Base-by-base conservation (phyloP, 1,140 invertebrate genomes). In the Brachionus calyciflorus region DNA sequence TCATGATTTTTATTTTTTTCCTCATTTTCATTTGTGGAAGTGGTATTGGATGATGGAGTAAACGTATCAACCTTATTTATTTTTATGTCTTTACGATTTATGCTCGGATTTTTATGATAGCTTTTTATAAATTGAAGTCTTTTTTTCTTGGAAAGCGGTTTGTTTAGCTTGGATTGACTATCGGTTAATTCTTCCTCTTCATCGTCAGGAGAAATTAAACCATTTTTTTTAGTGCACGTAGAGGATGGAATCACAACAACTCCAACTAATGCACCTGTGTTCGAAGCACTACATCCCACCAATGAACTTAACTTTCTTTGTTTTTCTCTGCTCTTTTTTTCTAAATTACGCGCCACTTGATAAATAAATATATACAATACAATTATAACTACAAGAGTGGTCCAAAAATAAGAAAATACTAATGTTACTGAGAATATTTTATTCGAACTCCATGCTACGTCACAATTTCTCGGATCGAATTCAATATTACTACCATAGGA, bases 321-420 rank as follows among this genome's bases (percentile, higher is more conserved):
- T 6, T 77, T 77, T 33, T 63, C 53, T 19, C 76, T 9, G 12
- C 49, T 55, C 40, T 65, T 60, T 41, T 60, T 60, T 19, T 77
- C 76, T 12, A 77, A 53, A 63, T 65, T 63, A 19, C 44, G 26
- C 5, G 76, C 76, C 10, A 77, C 76, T 21, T 51, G 53, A 46
- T 77, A 77, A 21, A 77, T 77, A 28, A 77, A 77, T 19, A 63
- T 41, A 28, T 77, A 77, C 3, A 77, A 55, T 68, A 94, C 90
- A 81, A 97, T 93, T 4, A 98, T 87, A 1, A 98, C 92, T 26
- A 95, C 89, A 0, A 97, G 84, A 0, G 94, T 96, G 0, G 91
- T 93, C 92, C 93, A 96, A 83, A 96, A 98, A 82, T 98, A 98
- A 41, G 91, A 91, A 78, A 96, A 94, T 73, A 97, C 96, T 28